These are phyloP conservation scores for Chlorodrepanis virens DNA, from an alignment of 2,113 vertebrate genomes.

Conservation along the genomic window DNA sequence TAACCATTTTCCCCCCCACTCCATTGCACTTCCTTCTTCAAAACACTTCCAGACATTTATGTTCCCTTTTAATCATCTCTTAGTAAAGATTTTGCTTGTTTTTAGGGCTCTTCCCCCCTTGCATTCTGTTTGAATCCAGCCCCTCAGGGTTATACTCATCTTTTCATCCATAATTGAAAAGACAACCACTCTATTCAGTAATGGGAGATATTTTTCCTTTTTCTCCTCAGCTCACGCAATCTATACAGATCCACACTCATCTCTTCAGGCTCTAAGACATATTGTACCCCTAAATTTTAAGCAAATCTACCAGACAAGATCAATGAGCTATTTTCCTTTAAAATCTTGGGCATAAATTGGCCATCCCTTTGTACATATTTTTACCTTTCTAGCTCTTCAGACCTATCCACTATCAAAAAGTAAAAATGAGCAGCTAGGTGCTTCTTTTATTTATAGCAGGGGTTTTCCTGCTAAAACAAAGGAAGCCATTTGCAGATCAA, in stretches of 20 bases:
- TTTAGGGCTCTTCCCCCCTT: constrained; percentile 23
- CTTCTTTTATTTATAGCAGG: background rate
- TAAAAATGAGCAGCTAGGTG: background rate
- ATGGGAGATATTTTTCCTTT: constrained; percentile 17
- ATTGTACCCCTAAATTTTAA: constrained; percentile 17
- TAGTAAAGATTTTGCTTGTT: constrained; percentile 49
- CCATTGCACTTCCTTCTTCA: background rate
- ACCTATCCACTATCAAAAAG: background rate
- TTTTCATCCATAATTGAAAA: constrained; percentile 72
- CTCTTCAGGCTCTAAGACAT: constrained; percentile 18
- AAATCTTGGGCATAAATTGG: constrained; percentile 37
- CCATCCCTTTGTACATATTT: background rate
- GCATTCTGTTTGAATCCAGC: constrained; percentile 21
- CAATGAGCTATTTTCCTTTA: constrained; percentile 31
- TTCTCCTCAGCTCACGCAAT: background rate
- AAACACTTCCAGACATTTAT: constrained; percentile 45
- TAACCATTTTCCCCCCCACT: background rate
- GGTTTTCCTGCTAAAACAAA: background rate
- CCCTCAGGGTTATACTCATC: constrained; percentile 49
- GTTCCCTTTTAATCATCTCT: constrained; percentile 45
- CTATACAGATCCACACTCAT: background rate
- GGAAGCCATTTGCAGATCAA: background rate
- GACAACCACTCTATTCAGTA: constrained; percentile 55
- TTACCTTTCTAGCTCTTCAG: constrained; percentile 5
- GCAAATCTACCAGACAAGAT: constrained; percentile 19